phyloP scores from a whole-genome alignment of 2,113 vertebrate genomes.

The Colius striatus region DNA sequence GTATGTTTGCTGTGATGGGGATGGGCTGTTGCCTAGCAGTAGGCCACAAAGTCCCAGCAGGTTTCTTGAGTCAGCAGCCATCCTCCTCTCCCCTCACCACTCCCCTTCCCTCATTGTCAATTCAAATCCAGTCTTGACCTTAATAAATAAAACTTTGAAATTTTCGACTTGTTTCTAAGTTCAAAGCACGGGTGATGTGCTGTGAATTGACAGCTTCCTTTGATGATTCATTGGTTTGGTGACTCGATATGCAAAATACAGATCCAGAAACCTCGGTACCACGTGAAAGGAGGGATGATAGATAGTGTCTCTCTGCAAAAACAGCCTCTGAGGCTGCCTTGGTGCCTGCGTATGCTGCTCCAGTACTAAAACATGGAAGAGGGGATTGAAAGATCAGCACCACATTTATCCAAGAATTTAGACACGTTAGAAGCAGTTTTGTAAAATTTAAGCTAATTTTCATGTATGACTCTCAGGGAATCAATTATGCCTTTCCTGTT shows the following conservation, averaged over 20 bases:
- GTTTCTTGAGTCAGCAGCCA: conserved; percentile 76
- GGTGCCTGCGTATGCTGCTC: background rate
- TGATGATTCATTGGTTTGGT: conserved; percentile 18
- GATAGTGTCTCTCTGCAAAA: background rate
- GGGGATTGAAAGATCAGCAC: conserved; percentile 24
- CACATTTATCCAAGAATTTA: conserved; percentile 20
- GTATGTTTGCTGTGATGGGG: conserved; percentile 73
- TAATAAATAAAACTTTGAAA: conserved; percentile 57
- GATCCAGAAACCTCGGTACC: background rate
- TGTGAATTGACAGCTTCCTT: conserved; percentile 29
- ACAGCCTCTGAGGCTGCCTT: background rate
- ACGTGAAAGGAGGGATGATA: background rate
- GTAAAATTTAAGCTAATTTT: conserved; percentile 25
- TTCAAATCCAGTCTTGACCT: conserved; percentile 61
- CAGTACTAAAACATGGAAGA: background rate
- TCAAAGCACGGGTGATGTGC: conserved; percentile 18
- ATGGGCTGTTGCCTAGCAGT: conserved; percentile 79
- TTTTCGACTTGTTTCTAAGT: background rate
- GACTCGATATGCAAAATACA: background rate
- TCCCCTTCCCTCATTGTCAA: conserved; percentile 39
- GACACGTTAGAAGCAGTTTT: background rate
- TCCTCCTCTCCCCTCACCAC: conserved; percentile 29
- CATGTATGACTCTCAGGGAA: background rate
- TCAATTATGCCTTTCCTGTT: conserved; percentile 7
- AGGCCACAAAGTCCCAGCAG: conserved; percentile 76